phyloP scores from a whole-genome alignment of 2,888 invertebrate species.

The Polyploca ridens region DNA sequence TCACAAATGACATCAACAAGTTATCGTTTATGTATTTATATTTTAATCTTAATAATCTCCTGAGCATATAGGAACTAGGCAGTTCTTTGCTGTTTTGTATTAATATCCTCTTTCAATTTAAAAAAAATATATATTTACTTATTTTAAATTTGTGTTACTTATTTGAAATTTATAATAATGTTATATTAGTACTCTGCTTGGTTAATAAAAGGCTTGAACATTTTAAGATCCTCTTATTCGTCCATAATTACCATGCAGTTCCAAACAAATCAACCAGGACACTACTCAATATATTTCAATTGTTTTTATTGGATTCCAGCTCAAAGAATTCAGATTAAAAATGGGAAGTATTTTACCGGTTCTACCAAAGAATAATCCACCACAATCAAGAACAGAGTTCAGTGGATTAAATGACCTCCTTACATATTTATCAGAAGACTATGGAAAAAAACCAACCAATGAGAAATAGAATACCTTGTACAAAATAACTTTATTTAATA shows the following conservation, averaged over 20 bases:
- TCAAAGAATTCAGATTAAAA: slow-evolving; percentile 92
- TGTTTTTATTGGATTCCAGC: slow-evolving; percentile 72
- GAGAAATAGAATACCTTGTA: slow-evolving; percentile 31
- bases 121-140: too few relatives aligned
- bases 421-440: slow-evolving; percentile 88
- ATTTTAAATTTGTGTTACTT: too few relatives aligned
- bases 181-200: too few relatives aligned
- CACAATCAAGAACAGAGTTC: slow-evolving; percentile 94
- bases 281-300: background rate
- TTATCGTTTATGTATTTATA: too few relatives aligned
- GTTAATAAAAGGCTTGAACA: too few relatives aligned
- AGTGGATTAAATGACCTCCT: slow-evolving; percentile 93
- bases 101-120: too few relatives aligned
- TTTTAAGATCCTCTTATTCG: background rate
- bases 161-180: too few relatives aligned
- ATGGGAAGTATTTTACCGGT: slow-evolving; percentile 91
- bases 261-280: background rate
- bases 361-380: slow-evolving; percentile 90
- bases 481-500: slow-evolving; percentile 23
- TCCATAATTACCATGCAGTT: background rate
- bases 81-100: too few relatives aligned
- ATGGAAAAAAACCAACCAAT: slow-evolving; percentile 65
- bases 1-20: too few relatives aligned
- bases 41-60: too few relatives aligned
- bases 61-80: too few relatives aligned